Evolutionary conservation across 1,140 invertebrate genomes (phyloP), one percentile per base, ranked within the genome.

Genomic region (Leptinotarsa defecta): DNA sequence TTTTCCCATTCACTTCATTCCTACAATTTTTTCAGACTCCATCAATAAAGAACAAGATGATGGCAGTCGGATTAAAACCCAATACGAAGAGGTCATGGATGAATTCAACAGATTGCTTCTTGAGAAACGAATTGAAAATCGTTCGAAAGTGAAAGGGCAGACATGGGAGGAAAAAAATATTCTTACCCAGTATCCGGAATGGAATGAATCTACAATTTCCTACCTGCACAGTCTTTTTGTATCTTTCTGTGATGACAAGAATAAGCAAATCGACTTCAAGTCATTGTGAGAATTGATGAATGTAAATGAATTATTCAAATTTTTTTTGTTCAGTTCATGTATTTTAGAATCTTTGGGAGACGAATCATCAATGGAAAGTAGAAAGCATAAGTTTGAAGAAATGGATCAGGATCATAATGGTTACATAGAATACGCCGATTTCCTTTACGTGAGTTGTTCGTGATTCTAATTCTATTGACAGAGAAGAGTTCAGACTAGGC

Each of bases 351-450:
- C 86, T 68, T 77, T 88, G 13, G 87, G 87, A 1, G 87, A 88
- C 63, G 85, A 86, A 69, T 86, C 79, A 20, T 74, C 82, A 4
- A 85, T 85, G 79, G 87, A 88, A 52, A 69, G 79, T 4, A 83
- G 87, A 22, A 87, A 87, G 77, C 83, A 87, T 27, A 86, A 86
- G 69, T 89, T 88, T 78, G 84, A 82, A 27, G 79, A 76, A 3
- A 84, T 86, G 2, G 88, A 89, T 80, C 84, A 79, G 0, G 87
- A 89, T 75, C 85, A 82, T 61, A 87, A 89, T 74, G 87, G 88
- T 1, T 88, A 86, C 86, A 86, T 89, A 72, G 88, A 86, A 2
- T 88, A 88, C 49, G 87, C 88, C 73, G 88, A 89, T 68, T 89
- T 88, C 80, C 81, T 89, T 71, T 85, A 85, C 75, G 87, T 88